phyloP scores from a whole-genome alignment of 2,888 invertebrate genomes.

The Ischnura elegans region DNA sequence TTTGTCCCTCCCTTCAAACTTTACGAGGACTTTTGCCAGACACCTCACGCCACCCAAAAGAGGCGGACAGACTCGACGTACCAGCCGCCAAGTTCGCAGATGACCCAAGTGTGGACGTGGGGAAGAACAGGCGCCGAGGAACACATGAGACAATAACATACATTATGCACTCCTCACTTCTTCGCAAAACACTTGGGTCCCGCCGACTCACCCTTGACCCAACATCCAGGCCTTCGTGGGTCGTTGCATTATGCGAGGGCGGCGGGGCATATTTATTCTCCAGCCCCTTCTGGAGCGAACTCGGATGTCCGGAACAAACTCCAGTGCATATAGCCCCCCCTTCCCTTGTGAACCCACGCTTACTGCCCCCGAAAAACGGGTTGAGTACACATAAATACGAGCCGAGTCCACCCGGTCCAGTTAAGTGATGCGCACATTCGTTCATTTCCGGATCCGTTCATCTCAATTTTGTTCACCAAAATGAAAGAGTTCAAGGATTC shows the following conservation, averaged over 20 bases:
- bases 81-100: not conserved
- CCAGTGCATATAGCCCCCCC: too few species aligned
- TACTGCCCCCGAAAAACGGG: not conserved
- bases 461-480: too few species aligned
- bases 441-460: too few species aligned
- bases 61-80: not conserved
- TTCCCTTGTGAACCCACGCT: too few species aligned
- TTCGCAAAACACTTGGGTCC: not conserved
- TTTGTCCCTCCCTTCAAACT: too few species aligned
- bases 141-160: not conserved
- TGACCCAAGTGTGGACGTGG: not conserved
- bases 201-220: not conserved
- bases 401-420: not conserved
- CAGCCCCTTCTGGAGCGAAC: not conserved
- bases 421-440: too few species aligned
- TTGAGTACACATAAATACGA: not conserved
- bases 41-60: not conserved
- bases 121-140: not conserved
- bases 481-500: too few species aligned
- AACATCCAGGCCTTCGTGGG: not conserved
- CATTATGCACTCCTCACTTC: not conserved
- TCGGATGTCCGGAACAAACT: not conserved
- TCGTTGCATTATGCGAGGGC: not conserved
- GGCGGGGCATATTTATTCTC: not conserved
- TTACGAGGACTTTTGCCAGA: not conserved